Evolutionary conservation across 2,888 invertebrate species (phyloP).

Genomic region (Matsumyia berberina): DNA sequence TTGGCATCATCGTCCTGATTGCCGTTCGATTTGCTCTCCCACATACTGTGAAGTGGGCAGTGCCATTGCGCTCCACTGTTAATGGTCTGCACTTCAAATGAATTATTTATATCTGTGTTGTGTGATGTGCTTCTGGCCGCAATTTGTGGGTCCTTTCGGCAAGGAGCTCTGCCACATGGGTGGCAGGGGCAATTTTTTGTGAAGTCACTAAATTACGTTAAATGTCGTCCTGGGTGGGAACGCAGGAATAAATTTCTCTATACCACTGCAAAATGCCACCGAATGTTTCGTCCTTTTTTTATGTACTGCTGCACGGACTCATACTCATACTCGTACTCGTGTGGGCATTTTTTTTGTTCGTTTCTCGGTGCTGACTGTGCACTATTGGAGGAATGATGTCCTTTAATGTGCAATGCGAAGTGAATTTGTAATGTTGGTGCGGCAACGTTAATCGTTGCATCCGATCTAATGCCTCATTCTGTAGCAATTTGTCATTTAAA

Average conservation of each 20-base stretch:
- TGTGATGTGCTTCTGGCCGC: constrained; percentile 60
- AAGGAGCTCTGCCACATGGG: constrained; percentile 23
- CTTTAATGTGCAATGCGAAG: constrained; percentile 71
- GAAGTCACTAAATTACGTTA: constrained; percentile 77
- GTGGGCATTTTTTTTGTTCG: background rate
- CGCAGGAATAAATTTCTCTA: constrained; percentile 77
- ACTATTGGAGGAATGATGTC: constrained; percentile 51
- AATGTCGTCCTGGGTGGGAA: constrained; percentile 78
- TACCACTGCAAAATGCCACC: constrained; percentile 56
- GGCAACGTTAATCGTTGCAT: constrained; percentile 72
- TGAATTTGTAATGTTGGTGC: constrained; percentile 69
- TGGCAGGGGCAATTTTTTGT: constrained; percentile 67
- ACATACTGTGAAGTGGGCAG: constrained; percentile 78
- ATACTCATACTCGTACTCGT: no score
- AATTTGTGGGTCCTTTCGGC: constrained; percentile 68
- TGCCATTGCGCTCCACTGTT: constrained; percentile 74
- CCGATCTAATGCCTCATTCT: constrained; percentile 76
- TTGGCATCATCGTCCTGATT: constrained; percentile 76
- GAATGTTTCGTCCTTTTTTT: constrained; percentile 73
- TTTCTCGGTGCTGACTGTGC: constrained; percentile 60
- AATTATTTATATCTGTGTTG: constrained; percentile 71
- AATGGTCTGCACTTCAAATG: constrained; percentile 76
- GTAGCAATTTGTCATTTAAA: constrained; percentile 71
- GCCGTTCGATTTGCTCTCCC: constrained; percentile 77
- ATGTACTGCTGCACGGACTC: constrained; percentile 5